A percentile compares a stretch with the other conserved stretches of the same genome.
phyloP scores from a whole-genome alignment of 2,113 vertebrate genomes.

The Oncorhynchus masou region DNA sequence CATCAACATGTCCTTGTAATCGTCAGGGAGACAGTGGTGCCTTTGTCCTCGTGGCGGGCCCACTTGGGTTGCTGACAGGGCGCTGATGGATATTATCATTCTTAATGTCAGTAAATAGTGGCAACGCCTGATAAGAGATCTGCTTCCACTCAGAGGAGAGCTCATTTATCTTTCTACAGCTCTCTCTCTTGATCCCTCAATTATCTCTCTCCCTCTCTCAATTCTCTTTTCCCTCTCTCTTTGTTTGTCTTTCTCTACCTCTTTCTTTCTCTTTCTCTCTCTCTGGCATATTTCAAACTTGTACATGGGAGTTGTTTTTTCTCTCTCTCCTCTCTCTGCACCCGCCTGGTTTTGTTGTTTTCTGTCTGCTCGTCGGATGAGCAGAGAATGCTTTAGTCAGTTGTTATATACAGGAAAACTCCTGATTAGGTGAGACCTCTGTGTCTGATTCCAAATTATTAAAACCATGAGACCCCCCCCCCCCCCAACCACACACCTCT shows the following conservation, averaged over 20 bases:
- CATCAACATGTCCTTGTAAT: slow-evolving; percentile 77
- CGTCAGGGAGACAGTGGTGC: slow-evolving; percentile 70
- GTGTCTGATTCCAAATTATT: slow-evolving; percentile 11
- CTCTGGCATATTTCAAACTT: slow-evolving; percentile 61
- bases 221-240: background rate
- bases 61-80: slow-evolving; percentile 76
- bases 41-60: slow-evolving; percentile 76
- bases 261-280: background rate
- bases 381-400: slow-evolving; percentile 61
- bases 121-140: slow-evolving; percentile 76
- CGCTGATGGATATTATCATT: slow-evolving; percentile 85
- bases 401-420: slow-evolving; percentile 67
- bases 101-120: slow-evolving; percentile 84
- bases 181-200: slow-evolving; percentile 32
- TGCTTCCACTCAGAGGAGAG: slow-evolving; percentile 66
- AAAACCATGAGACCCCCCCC: too few relatives aligned
- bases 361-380: slow-evolving; percentile 58
- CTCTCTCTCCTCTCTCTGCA: slow-evolving; percentile 10
- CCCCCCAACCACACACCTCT: too few relatives aligned
- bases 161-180: slow-evolving; percentile 77
- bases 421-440: slow-evolving; percentile 63
- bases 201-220: too few relatives aligned
- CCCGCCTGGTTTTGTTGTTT: slow-evolving; percentile 46
- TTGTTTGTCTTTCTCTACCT: too few relatives aligned
- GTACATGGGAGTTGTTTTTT: slow-evolving; percentile 64